Percentiles rank a stretch among this genome's conserved stretches.
phyloP scores from a whole-genome alignment of 1,140 invertebrate genomes.

The Thaumatotibia leucotreta region DNA sequence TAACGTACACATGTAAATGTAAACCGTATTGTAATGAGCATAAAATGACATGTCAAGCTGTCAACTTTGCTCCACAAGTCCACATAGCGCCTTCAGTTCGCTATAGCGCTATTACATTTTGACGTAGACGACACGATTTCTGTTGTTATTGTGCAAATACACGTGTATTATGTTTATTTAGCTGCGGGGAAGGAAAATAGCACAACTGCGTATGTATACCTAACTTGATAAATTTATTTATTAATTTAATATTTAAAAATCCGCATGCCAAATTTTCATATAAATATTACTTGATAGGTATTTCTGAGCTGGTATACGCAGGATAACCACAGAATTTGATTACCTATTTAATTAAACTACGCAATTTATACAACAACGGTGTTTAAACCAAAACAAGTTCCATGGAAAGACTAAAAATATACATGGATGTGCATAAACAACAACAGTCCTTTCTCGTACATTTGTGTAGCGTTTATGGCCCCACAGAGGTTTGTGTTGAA shows the following conservation, averaged over 20 bases:
- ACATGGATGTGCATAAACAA: neutral
- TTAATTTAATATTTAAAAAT: neutral
- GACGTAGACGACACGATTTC: neutral
- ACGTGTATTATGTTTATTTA: neutral
- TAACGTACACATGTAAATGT: too few relatives aligned
- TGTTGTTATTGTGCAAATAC: constrained; percentile 1
- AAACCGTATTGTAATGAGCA: too few relatives aligned
- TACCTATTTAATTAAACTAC: neutral
- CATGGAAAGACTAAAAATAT: too few relatives aligned
- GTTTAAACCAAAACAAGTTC: too few relatives aligned
- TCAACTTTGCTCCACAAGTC: neutral
- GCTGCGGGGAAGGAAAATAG: neutral
- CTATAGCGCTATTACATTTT: too few relatives aligned
- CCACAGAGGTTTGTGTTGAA: neutral
- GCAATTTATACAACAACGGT: too few relatives aligned
- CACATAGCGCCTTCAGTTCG: too few relatives aligned
- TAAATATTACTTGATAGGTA: too few relatives aligned
- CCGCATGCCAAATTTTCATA: neutral
- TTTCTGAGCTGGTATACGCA: too few relatives aligned
- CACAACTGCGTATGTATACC: neutral
- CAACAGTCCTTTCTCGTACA: neutral
- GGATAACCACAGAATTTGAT: too few relatives aligned
- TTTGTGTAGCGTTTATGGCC: neutral
- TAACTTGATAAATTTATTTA: neutral
- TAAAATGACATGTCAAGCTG: neutral